Conservation (phyloP, 92 coral and sea anemone genomes). For the Umimayanthus kanabou region DNA sequence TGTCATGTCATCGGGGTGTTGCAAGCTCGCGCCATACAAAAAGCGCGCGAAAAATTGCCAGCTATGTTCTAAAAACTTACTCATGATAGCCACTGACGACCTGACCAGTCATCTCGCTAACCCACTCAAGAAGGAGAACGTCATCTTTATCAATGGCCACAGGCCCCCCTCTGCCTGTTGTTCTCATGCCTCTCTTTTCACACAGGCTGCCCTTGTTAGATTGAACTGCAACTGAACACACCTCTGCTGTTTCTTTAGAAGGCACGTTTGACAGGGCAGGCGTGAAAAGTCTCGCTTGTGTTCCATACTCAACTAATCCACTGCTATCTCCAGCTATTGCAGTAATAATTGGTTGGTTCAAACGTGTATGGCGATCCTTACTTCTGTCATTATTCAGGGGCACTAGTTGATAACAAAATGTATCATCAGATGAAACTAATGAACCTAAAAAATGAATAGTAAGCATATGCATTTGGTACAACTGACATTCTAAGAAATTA, state of each 20-base stretch:
- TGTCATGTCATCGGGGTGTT: too few relatives aligned
- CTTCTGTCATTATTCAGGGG: neutral
- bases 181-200: neutral
- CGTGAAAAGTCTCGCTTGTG: neutral
- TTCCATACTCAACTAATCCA: neutral
- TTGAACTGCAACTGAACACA: neutral
- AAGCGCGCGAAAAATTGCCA: too few relatives aligned
- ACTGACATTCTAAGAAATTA: too few relatives aligned
- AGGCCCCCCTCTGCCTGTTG: conserved; percentile 1
- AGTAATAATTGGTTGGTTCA: neutral
- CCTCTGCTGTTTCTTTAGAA: neutral
- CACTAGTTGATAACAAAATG: neutral
- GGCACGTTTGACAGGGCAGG: neutral
- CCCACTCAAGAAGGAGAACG: conserved; percentile 13
- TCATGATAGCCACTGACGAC: neutral
- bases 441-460: neutral
- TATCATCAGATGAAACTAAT: neutral
- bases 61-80: neutral
- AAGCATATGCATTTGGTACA: too few relatives aligned
- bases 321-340: neutral
- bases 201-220: neutral
- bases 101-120: conserved; percentile 8
- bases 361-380: neutral
- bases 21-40: too few relatives aligned
- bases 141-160: neutral